Evolutionary conservation across 2,888 invertebrate species (phyloP).

Genomic region (Aspidapion aeneum): DNA sequence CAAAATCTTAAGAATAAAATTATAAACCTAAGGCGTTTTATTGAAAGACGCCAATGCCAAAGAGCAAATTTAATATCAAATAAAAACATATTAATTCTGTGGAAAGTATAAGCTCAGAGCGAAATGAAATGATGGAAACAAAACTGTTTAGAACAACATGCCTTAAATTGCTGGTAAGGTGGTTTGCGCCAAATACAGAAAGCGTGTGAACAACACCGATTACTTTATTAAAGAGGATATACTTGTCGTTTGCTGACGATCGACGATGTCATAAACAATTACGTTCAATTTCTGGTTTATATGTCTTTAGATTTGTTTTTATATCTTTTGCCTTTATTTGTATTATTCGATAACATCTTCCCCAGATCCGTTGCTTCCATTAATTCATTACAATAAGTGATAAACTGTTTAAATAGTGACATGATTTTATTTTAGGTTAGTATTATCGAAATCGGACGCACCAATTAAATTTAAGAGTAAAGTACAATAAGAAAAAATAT

Average conservation of each 20-base stretch:
- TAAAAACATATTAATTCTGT: not conserved
- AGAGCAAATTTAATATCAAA: no score
- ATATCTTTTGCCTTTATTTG: not conserved
- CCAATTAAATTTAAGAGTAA: no score
- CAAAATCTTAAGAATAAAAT: no score
- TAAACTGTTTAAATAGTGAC: no score
- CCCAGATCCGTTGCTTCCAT: not conserved
- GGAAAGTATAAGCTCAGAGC: not conserved
- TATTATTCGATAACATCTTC: not conserved
- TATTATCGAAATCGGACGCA: no score
- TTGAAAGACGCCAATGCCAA: no score
- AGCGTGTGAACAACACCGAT: constrained; percentile 34
- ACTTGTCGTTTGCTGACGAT: constrained; percentile 2
- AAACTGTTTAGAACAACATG: constrained; percentile 25
- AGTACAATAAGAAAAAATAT: no score
- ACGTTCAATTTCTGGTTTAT: not conserved
- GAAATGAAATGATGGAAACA: not conserved
- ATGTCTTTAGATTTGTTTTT: not conserved
- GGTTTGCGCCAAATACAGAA: constrained; percentile 34
- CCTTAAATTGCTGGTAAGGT: constrained; percentile 34
- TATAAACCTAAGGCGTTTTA: no score
- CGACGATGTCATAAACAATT: not conserved
- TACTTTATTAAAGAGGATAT: constrained; percentile 31
- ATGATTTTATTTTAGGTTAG: no score
- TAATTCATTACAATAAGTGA: no score